These are phyloP conservation scores for Seriola aureovittata DNA, from an alignment of 2,113 vertebrate species.

Conservation along the genomic window DNA sequence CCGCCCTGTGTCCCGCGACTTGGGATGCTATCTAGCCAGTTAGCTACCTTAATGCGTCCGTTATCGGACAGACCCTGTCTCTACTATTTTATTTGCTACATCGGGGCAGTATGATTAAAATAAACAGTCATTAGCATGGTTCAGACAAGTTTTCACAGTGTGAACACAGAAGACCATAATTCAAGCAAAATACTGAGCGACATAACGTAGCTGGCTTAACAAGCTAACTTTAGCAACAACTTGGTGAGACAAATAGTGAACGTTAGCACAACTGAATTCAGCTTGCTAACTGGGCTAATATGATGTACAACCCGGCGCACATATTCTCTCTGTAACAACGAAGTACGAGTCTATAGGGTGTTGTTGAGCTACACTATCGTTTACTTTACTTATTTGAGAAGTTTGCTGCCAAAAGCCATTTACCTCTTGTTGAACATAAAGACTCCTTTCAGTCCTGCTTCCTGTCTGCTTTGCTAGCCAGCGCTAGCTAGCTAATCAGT, in stretches of 20 bases:
- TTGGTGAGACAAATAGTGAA: rapidly evolving
- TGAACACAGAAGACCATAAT: not conserved
- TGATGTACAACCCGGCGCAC: not conserved
- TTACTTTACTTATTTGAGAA: too few relatives aligned
- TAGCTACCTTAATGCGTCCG: not conserved
- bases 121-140: rapidly evolving
- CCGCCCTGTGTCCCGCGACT: conserved; percentile 26
- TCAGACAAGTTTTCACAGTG: rapidly evolving
- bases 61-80: conserved; percentile 40
- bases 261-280: not conserved
- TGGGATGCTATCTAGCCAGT: conserved; percentile 17
- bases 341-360: not conserved
- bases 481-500: conserved; percentile 22
- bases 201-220: not conserved
- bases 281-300: not conserved
- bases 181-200: not conserved
- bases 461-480: conserved; percentile 3
- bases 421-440: conserved; percentile 8
- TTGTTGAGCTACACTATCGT: rapidly evolving
- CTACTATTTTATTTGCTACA: rapidly evolving
- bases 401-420: not conserved
- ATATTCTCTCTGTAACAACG: not conserved
- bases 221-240: not conserved
- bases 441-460: not conserved
- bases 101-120: rapidly evolving